These are phyloP conservation scores for Chloropsis hardwickii DNA, from an alignment of 2,113 vertebrate genomes.

Conservation along the genomic window DNA sequence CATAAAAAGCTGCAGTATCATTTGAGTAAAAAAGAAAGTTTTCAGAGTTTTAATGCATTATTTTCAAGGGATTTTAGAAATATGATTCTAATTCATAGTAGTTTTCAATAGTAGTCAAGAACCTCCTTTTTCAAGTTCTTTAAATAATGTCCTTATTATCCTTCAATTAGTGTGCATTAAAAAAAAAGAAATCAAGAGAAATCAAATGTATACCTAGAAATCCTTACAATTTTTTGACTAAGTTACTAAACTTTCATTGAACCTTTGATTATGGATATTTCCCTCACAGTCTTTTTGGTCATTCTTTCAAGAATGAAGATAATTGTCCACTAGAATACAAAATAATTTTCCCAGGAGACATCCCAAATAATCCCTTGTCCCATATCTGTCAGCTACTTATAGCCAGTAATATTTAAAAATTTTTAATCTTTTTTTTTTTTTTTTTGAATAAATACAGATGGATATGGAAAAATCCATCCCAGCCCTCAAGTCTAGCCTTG, in stretches of 20 bases:
- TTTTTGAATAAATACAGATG: neutral
- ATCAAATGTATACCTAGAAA: neutral
- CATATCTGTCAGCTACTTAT: neutral
- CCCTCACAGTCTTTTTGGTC: neutral
- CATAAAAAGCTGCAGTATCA: neutral
- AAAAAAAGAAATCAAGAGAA: neutral
- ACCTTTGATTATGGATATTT: neutral
- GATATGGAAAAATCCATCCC: neutral
- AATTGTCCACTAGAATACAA: neutral
- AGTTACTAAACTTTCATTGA: neutral
- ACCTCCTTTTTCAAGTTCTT: neutral
- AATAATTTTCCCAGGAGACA: neutral
- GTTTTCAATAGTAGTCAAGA: neutral
- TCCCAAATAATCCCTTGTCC: neutral
- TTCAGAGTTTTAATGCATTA: neutral
- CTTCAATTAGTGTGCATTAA: neutral
- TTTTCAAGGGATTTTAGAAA: neutral
- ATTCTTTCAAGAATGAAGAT: neutral
- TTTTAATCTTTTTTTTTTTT: neutral
- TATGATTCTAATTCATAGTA: neutral
- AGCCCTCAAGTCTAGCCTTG: neutral
- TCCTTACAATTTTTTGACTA: neutral
- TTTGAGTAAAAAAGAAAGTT: neutral
- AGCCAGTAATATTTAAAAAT: neutral
- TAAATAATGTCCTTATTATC: neutral